Conservation (phyloP, 2,113 vertebrate species). For the Hystrix cristata region DNA sequence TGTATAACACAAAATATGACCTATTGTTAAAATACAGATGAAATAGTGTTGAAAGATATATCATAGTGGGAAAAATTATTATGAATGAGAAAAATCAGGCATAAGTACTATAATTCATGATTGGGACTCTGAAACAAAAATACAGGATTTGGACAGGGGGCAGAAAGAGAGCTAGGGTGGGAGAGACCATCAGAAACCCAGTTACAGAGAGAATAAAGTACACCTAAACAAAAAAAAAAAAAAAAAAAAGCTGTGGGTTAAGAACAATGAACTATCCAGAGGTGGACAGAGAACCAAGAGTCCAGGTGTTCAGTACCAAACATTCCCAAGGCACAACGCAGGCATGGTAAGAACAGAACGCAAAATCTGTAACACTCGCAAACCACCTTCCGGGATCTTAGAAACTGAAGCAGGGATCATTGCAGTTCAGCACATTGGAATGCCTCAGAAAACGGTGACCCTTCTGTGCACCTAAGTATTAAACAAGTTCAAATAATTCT, state of each 20-base stretch:
- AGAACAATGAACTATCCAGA: background rate
- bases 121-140: constrained; percentile 2
- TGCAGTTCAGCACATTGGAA: background rate
- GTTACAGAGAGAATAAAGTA: background rate
- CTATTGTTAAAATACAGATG: constrained; percentile 34
- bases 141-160: background rate
- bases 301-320: background rate
- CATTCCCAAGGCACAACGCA: background rate
- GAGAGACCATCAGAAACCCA: background rate
- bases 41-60: background rate
- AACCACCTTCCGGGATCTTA: background rate
- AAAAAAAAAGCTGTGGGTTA: background rate
- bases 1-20: constrained; percentile 8
- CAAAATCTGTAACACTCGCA: background rate
- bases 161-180: background rate
- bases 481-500: background rate
- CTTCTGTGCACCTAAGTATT: background rate
- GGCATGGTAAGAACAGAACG: background rate
- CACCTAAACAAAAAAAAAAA: background rate
- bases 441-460: background rate
- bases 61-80: background rate
- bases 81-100: constrained; percentile 41
- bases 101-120: background rate
- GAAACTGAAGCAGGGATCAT: background rate
- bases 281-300: background rate